Evolutionary conservation across 2,888 invertebrate genomes (phyloP), one percentile per base, ranked within the genome.

Genomic region (Hofmannophila pseudospretella): DNA sequence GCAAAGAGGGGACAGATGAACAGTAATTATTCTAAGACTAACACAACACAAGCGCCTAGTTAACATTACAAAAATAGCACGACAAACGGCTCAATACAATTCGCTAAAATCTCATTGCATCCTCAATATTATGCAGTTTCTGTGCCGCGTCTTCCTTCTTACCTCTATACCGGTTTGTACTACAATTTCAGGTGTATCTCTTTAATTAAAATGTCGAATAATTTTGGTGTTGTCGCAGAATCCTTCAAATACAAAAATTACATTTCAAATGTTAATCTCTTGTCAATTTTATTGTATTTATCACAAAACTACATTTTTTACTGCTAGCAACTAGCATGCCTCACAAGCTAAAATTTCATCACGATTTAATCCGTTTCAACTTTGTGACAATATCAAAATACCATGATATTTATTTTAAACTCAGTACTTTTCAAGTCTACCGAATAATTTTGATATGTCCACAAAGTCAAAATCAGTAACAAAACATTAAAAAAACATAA

Each of bases 11-110:
- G 68, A 67, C 61, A 56, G 60, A 67, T 58, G 57, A 38, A 48
- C 47, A 54, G 39, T 46, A 54, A 55, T 57, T 60, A 65, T 51
- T 51, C 70, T 79, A 77, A 73, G 46, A 70, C 82, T 82, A 80
- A 82, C 79, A 84, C 82, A 80, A 80, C 74, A 81, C 81, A 84
- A 81, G 82, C 82, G 66, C 64, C 72, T 76, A 79, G 63, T 74
- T 74, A 77, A 72, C 66, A 52, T 74, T 80, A 77, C 63, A 78
- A 78, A 80, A 79, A 78, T 79, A 82, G 76, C 79, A 82, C 75
- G 61, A 69, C 70, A 75, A n/a, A 79, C 73, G 79, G 77, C 80
- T 75, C 64, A 68, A 67, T 76, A 76, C 71, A 71, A 70, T 76
- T 67, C 59, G 64, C 69, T 77, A 72, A 66, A 72, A 76, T 79